A percentile compares a stretch with the other conserved stretches of the same genome.
Evolutionary conservation across 2,888 invertebrate genomes (phyloP).

Genomic region (Perithous albicinctus): DNA sequence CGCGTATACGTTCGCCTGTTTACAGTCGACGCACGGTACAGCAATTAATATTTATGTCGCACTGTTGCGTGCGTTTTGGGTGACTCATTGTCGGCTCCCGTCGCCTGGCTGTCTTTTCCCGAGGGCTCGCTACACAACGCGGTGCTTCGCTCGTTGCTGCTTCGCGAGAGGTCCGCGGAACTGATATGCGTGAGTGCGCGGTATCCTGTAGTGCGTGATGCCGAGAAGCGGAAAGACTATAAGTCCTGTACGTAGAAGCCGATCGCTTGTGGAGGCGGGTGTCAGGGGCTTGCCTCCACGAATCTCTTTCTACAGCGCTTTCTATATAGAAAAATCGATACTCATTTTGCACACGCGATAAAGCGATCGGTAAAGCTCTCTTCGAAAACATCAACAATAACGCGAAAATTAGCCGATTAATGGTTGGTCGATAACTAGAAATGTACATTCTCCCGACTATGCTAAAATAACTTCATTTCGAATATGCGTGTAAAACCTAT

Average conservation of each 20-base stretch:
- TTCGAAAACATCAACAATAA: conserved; percentile 42
- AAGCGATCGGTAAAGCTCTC: conserved; percentile 45
- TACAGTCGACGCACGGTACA: conserved; percentile 25
- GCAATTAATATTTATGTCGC: conserved; percentile 70
- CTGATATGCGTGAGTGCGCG: conserved; percentile 15
- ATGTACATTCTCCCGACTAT: too few species aligned
- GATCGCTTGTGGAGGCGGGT: too few species aligned
- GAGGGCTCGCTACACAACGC: too few species aligned
- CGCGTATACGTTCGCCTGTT: conserved; percentile 4
- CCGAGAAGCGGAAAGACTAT: conserved; percentile 35
- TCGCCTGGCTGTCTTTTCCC: conserved; percentile 12
- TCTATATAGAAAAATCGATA: conserved; percentile 67
- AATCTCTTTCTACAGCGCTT: conserved; percentile 3
- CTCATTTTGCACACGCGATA: conserved; percentile 68
- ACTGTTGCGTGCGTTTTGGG: conserved; percentile 65
- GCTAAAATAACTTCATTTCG: too few species aligned
- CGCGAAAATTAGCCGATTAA: conserved; percentile 14
- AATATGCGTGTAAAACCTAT: too few species aligned
- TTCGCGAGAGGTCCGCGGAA: conserved; percentile 12
- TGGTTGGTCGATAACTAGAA: not conserved
- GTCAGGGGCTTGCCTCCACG: not conserved
- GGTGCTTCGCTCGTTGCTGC: conserved; percentile 26
- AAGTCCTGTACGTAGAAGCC: conserved; percentile 16
- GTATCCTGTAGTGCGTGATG: conserved; percentile 24
- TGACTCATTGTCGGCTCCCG: conserved; percentile 58